Conservation (phyloP, 2,113 vertebrate species). For the Corapipo altera region DNA sequence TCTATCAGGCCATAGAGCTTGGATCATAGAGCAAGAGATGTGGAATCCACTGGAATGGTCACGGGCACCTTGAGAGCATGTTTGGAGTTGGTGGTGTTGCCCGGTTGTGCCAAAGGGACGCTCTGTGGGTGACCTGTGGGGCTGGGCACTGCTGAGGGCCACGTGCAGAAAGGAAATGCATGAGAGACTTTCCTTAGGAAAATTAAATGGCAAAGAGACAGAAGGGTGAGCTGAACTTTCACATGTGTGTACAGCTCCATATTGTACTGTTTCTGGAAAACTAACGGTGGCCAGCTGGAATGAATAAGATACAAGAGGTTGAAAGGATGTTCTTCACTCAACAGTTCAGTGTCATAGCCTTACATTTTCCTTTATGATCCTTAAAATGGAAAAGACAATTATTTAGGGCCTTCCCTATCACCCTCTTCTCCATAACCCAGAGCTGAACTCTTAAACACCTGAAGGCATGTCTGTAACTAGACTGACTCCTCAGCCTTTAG, state of each 20-base stretch:
- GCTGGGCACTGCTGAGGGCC: not conserved
- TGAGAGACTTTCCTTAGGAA: not conserved
- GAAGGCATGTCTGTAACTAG: not conserved
- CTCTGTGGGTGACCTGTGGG: not conserved
- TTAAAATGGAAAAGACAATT: not conserved
- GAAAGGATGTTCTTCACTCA: not conserved
- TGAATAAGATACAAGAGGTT: not conserved
- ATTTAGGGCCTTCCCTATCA: not conserved
- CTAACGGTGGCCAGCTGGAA: not conserved
- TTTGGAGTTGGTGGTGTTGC: not conserved
- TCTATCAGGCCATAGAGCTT: not conserved
- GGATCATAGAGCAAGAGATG: not conserved
- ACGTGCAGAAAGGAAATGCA: not conserved
- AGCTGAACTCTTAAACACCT: not conserved
- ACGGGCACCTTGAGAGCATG: not conserved
- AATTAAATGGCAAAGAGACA: not conserved
- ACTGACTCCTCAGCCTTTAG: not conserved
- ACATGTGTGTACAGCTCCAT: not conserved
- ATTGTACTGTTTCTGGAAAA: not conserved
- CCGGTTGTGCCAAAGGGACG: not conserved
- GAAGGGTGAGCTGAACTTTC: not conserved
- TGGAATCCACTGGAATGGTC: not conserved
- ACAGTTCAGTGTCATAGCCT: not conserved
- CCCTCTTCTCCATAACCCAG: not conserved
- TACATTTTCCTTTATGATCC: not conserved